These are phyloP conservation scores for Galerucella nymphaeae DNA, from an alignment of 2,888 invertebrate genomes.

Conservation along the genomic window DNA sequence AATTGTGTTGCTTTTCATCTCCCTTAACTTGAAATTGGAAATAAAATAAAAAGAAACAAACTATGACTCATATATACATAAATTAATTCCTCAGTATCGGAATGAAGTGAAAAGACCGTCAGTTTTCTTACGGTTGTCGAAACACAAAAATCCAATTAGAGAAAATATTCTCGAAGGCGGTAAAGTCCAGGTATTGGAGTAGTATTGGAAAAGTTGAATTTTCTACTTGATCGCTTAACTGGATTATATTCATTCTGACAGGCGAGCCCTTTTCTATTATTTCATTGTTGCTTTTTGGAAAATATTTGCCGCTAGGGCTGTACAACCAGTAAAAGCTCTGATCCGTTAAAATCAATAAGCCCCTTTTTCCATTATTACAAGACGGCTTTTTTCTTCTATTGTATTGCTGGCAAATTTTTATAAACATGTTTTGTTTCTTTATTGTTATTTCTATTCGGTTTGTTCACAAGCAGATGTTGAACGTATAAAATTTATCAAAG, in stretches of 20 bases:
- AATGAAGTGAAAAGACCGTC: slow-evolving; percentile 1
- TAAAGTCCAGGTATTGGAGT: slow-evolving; percentile 5
- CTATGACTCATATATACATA: too few relatives aligned
- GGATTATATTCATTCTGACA: slow-evolving; percentile 43
- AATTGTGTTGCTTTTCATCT: too few relatives aligned
- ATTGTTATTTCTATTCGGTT: slow-evolving; percentile 12
- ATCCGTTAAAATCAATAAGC: slow-evolving; percentile 42
- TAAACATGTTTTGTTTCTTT: slow-evolving; percentile 22
- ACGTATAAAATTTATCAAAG: too few relatives aligned
- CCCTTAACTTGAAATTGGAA: too few relatives aligned
- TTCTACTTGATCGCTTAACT: slow-evolving; percentile 45
- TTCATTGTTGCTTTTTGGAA: slow-evolving; percentile 43
- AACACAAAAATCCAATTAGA: slow-evolving; percentile 27
- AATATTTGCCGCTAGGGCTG: slow-evolving; percentile 39
- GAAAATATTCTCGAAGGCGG: slow-evolving; percentile 30
- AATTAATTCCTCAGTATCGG: background rate
- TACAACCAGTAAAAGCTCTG: slow-evolving; percentile 21
- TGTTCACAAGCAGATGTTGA: slow-evolving; percentile 9
- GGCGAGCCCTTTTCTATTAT: slow-evolving; percentile 42
- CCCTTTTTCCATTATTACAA: slow-evolving; percentile 32
- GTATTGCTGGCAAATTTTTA: slow-evolving; percentile 21
- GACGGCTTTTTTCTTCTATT: slow-evolving; percentile 25
- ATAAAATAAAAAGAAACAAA: too few relatives aligned
- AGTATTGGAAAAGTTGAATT: slow-evolving; percentile 40
- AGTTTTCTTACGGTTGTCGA: background rate